These are phyloP conservation scores for Dromaius novaehollandiae DNA, from an alignment of 2,113 vertebrate species.

Conservation along the genomic window DNA sequence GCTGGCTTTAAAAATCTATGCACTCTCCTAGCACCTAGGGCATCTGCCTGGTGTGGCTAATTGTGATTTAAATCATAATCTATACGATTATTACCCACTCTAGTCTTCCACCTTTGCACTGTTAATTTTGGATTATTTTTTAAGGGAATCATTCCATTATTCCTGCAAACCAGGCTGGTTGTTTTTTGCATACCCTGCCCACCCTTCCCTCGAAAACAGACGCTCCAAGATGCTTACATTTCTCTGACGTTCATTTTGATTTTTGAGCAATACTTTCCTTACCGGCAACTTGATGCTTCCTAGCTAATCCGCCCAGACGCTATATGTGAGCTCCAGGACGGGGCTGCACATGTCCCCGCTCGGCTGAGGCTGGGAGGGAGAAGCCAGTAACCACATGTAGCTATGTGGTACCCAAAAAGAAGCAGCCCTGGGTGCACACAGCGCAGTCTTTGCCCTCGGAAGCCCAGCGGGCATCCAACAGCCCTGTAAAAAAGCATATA, in stretches of 20 bases:
- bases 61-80: not conserved
- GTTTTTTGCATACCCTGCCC: not conserved
- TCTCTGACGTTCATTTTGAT: not conserved
- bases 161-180: not conserved
- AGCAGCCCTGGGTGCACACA: accelerated
- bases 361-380: accelerated
- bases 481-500: not conserved
- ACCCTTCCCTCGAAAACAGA: not conserved
- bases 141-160: not conserved
- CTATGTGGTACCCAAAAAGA: not conserved
- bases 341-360: not conserved
- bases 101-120: not conserved
- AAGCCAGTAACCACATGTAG: not conserved
- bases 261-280: too few species aligned
- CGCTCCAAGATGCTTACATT: not conserved
- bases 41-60: not conserved
- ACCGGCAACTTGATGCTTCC: not conserved
- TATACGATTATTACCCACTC: not conserved
- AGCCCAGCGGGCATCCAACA: not conserved
- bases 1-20: not conserved
- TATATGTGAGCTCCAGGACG: not conserved
- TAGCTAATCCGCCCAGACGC: not conserved
- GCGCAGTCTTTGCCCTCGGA: not conserved
- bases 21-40: not conserved
- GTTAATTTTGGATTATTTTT: not conserved